phyloP scores from a whole-genome alignment of 1,140 invertebrate species.

The Euwallacea fornicatus region DNA sequence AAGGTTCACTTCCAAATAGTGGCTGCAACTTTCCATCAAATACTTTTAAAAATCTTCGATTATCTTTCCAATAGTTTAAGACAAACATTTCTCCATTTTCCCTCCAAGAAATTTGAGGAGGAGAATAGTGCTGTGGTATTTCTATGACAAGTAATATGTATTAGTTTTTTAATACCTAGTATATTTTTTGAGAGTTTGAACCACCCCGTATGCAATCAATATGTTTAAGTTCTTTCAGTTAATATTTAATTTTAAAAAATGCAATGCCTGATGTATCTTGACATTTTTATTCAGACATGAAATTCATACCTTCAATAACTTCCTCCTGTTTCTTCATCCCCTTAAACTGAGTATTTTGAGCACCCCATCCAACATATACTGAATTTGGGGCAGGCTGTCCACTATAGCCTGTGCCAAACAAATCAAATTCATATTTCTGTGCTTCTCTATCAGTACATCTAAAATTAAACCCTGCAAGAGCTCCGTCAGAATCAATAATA shows the following conservation, averaged over 20 bases:
- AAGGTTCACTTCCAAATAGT: slow-evolving; percentile 35
- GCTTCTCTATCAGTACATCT: neutral
- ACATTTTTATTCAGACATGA: neutral
- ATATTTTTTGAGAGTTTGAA: neutral
- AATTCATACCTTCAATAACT: slow-evolving; percentile 20
- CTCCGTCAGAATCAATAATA: slow-evolving; percentile 14
- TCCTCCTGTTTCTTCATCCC: slow-evolving; percentile 36
- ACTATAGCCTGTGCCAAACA: neutral
- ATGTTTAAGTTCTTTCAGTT: neutral
- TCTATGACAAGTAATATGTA: slow-evolving; percentile 7
- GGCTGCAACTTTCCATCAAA: slow-evolving; percentile 36
- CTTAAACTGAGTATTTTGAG: slow-evolving; percentile 43
- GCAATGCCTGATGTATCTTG: neutral
- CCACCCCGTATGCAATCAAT: neutral
- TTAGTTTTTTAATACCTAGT: neutral
- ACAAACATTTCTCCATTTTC: slow-evolving; percentile 45
- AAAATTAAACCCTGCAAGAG: slow-evolving; percentile 18
- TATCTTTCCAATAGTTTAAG: slow-evolving; percentile 39
- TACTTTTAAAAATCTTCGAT: slow-evolving; percentile 39
- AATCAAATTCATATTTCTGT: slow-evolving; percentile 11
- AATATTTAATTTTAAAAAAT: neutral
- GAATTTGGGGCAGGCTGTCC: slow-evolving; percentile 30
- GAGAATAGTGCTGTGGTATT: slow-evolving; percentile 22
- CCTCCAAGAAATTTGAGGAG: slow-evolving; percentile 42
- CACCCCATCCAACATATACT: slow-evolving; percentile 44